These are phyloP conservation scores for Hassar affinis DNA, from an alignment of 2,113 vertebrate genomes.

Conservation along the genomic window DNA sequence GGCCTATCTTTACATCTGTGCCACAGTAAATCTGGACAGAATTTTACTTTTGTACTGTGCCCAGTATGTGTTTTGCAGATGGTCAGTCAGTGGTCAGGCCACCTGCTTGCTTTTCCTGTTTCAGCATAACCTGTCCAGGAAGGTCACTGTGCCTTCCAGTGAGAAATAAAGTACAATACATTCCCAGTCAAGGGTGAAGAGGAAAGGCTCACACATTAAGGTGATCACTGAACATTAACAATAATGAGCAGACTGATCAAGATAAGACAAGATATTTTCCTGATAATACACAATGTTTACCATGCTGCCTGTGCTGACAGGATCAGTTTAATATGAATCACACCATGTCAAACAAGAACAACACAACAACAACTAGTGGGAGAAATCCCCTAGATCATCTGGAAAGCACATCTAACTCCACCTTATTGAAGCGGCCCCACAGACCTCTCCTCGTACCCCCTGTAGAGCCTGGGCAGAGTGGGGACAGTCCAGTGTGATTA, in stretches of 20 bases:
- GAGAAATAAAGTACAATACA: conserved; percentile 57
- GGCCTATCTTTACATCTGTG: not conserved
- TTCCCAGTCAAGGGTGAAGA: conserved; percentile 60
- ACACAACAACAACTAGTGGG: conserved; percentile 36
- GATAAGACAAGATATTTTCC: not conserved
- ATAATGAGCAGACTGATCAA: not conserved
- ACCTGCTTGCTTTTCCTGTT: conserved; percentile 64
- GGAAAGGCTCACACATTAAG: not conserved
- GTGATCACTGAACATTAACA: not conserved
- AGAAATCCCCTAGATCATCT: conserved; percentile 59
- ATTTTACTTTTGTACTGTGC: conserved; percentile 8
- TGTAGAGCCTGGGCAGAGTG: conserved; percentile 52
- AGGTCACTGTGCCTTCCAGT: conserved; percentile 45
- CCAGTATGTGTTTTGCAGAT: conserved; percentile 67
- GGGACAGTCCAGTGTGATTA: conserved; percentile 58
- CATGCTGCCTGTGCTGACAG: not conserved
- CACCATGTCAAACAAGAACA: conserved; percentile 43
- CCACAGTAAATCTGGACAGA: not conserved
- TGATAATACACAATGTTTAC: not conserved
- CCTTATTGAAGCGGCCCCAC: conserved; percentile 25
- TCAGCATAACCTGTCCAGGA: conserved; percentile 51
- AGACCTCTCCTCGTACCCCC: conserved; percentile 51
- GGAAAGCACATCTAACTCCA: conserved; percentile 65
- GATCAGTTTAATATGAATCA: conserved; percentile 18
- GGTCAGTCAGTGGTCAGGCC: conserved; percentile 49